Conservation (phyloP, 2,888 invertebrate genomes). For the Laspeyria flexula region DNA sequence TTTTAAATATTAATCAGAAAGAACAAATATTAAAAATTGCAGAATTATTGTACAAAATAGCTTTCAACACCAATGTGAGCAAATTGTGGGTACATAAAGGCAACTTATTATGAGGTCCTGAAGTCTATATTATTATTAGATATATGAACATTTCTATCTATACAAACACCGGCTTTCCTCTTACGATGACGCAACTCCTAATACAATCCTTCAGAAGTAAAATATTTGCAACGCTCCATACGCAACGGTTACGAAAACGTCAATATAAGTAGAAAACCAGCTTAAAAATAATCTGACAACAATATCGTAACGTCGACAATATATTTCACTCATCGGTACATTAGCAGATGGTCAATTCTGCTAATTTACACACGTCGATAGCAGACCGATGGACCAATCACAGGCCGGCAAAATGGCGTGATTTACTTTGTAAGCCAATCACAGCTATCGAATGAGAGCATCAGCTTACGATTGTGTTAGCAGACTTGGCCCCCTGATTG, state of each 20-base stretch:
- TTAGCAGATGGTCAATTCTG: too few relatives aligned
- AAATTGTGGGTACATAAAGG: constrained; percentile 10
- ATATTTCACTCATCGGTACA: background rate
- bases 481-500: too few relatives aligned
- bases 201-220: too few relatives aligned
- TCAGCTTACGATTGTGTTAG: too few relatives aligned
- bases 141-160: background rate
- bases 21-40: background rate
- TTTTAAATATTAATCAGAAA: background rate
- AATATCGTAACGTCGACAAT: background rate
- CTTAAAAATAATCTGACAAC: background rate
- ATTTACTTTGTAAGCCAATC: too few relatives aligned
- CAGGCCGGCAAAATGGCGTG: too few relatives aligned
- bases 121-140: background rate
- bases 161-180: background rate
- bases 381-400: too few relatives aligned
- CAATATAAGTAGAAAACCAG: background rate
- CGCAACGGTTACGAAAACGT: too few relatives aligned
- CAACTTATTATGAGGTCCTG: background rate
- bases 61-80: background rate
- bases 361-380: too few relatives aligned
- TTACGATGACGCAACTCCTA: background rate
- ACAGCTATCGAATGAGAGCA: too few relatives aligned
- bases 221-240: too few relatives aligned
- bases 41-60: background rate